Evolutionary conservation across 2,888 invertebrate genomes (phyloP).

Genomic region (Myathropa florea): DNA sequence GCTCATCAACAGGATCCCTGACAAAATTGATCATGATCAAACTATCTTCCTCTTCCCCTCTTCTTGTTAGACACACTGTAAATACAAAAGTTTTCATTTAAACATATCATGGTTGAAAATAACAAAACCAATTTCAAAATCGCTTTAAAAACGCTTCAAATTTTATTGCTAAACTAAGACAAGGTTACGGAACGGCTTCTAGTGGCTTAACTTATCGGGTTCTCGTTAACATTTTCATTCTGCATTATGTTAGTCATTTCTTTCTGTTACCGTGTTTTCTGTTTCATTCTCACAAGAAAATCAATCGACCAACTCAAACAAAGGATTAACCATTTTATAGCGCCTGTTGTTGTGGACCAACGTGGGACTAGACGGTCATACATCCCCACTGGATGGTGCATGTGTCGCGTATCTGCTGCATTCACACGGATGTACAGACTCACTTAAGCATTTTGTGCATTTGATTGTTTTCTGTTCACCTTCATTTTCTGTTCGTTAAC

Average conservation of each 20-base stretch:
- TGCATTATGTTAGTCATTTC: slow-evolving; percentile 17
- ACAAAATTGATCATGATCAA: too few species aligned
- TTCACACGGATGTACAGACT: slow-evolving; percentile 33
- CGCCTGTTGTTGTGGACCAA: slow-evolving; percentile 43
- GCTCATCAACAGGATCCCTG: too few species aligned
- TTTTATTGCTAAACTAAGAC: slow-evolving; percentile 25
- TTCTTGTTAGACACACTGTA: slow-evolving; percentile 42
- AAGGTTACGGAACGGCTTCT: slow-evolving; percentile 15
- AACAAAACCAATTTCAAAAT: not conserved
- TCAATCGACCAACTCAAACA: not conserved
- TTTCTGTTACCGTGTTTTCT: slow-evolving; percentile 19
- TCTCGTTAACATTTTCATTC: slow-evolving; percentile 36
- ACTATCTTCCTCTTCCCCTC: not conserved
- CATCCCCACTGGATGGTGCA: slow-evolving; percentile 23
- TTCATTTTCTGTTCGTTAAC: not conserved
- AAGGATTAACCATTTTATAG: slow-evolving; percentile 9
- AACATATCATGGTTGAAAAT: slow-evolving; percentile 8
- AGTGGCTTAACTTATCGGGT: slow-evolving; percentile 27
- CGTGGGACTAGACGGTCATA: slow-evolving; percentile 23
- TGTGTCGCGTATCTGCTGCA: slow-evolving; percentile 29
- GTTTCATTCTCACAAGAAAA: slow-evolving; percentile 5
- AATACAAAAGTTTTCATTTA: slow-evolving; percentile 2
- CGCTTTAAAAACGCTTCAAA: slow-evolving; percentile 19
- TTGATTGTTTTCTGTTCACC: not conserved
- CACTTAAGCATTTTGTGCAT: slow-evolving; percentile 20